phyloP scores from a whole-genome alignment of 2,797 vertebrate species.

The Anniella stebbinsi region DNA sequence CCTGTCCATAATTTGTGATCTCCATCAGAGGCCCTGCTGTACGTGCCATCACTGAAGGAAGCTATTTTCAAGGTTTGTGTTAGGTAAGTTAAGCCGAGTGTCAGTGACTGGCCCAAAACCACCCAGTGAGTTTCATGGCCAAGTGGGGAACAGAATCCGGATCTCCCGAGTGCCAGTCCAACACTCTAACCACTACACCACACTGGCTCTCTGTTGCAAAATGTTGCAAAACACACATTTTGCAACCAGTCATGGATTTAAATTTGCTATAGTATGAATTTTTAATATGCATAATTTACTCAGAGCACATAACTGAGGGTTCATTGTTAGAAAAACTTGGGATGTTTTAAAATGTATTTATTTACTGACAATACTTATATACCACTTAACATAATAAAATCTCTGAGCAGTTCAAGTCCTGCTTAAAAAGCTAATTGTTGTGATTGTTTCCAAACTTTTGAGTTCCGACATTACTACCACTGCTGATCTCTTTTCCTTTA shows the following conservation, averaged over 20 bases:
- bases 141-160: no score
- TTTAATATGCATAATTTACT: background rate
- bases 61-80: no score
- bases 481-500: slow-evolving; percentile 65
- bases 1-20: no score
- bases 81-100: no score
- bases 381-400: background rate
- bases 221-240: background rate
- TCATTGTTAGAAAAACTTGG: background rate
- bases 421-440: background rate
- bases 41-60: no score
- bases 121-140: no score
- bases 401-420: background rate
- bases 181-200: no score
- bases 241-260: background rate
- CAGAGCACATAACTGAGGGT: background rate
- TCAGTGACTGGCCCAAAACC: no score
- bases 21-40: no score
- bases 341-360: no score
- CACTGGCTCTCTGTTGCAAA: background rate
- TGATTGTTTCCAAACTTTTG: background rate
- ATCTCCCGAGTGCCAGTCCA: no score
- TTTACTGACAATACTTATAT: no score
- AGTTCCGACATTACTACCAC: background rate
- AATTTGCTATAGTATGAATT: background rate